Evolutionary conservation across 2,888 invertebrate genomes (phyloP), one percentile per base, ranked within the genome.

Genomic region (Agriopis leucophaearia): DNA sequence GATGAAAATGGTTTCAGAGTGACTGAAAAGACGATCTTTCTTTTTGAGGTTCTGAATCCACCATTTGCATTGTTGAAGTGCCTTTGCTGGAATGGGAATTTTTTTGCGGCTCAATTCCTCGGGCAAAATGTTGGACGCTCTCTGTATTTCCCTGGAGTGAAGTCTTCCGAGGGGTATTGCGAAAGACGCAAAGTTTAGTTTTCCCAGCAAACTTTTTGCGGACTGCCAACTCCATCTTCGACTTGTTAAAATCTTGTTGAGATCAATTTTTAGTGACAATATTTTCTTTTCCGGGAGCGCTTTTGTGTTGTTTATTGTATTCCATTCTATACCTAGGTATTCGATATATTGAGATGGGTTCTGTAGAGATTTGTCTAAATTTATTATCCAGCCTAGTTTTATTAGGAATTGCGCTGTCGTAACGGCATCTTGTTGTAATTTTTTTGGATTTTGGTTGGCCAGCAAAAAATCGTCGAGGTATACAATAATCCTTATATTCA

Each of bases 381-480:
- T 78, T 40, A 78, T 27, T 1, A 35, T 51, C 75, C 74, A 75
- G 0, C 78, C 75, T 15, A 77, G 48, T 0, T 67, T 27, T 16
- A 16, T 10, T 5, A 77, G 62, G 12, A 27, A 27, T 3, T 27
- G 18, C 1, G 3, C 18, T 27, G 48, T 50, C 27, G 64, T 27
- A 0, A 64, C 12, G 0, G 64, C 70, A 8, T 52, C 1, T 13
- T 42, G 18, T 54, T 52, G 44, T n/a, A 8, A 10, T 0, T 12
- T 10, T 13, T 13, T 3, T 5, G 57, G 58, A 18, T 73, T 50
- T 59, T 61, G 35, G 16, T 70, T 50, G 15, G 58, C 57, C 16
- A 72, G 0, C 0, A 76, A 50, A 45, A 74, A 76, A 42, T 74
- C 74, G 71, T 74, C 73, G n/a, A 74, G 44, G 40, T 76, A 74